A percentile compares a stretch with the other conserved stretches of the same genome.
Evolutionary conservation across 1,140 invertebrate species (phyloP).

Genomic region (Trypoxylus dichotomus): DNA sequence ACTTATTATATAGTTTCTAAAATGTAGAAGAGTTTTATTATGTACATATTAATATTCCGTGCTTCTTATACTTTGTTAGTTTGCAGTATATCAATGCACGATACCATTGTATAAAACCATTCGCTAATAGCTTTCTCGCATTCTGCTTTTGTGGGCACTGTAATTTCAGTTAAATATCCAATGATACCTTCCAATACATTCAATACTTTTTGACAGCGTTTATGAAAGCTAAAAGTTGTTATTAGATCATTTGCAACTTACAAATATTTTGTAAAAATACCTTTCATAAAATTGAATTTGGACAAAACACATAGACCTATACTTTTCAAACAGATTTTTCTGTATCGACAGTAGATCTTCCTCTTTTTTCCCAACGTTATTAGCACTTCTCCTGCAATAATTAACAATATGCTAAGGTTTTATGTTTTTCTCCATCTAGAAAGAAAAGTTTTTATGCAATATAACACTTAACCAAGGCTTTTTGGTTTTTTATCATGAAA

Average conservation of each 20-base stretch:
- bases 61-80: background rate
- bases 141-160: background rate
- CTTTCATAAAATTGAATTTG: constrained; percentile 16
- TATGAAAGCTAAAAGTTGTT: background rate
- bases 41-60: background rate
- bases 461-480: no score
- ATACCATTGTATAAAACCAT: background rate
- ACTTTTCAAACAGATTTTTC: constrained; percentile 10
- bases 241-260: background rate
- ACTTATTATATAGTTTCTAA: background rate
- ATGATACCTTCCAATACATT: background rate
- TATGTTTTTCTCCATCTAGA: no score
- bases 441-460: no score
- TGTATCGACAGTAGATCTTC: background rate
- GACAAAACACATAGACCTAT: background rate
- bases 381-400: background rate
- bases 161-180: background rate
- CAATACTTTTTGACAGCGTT: background rate
- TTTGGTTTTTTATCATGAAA: no score
- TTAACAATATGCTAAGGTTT: background rate
- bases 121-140: background rate
- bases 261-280: background rate
- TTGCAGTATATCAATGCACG: background rate
- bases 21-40: background rate
- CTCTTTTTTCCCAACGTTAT: background rate